Evolutionary conservation across 2,888 invertebrate genomes (phyloP).

Genomic region (Drosophila ezoana): DNA sequence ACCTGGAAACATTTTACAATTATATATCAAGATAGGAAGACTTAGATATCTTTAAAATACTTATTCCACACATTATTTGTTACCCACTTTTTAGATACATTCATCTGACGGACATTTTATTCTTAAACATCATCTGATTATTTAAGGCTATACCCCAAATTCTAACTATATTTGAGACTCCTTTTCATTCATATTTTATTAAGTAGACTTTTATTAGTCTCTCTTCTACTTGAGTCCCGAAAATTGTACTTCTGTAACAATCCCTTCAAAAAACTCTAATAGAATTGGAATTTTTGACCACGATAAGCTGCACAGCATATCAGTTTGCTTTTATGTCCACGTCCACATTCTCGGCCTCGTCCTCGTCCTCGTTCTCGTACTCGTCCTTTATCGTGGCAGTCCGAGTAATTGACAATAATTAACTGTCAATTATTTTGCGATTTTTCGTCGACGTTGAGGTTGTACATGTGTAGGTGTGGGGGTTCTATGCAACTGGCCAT

Average conservation of each 20-base stretch:
- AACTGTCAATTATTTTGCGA: conserved; percentile 81
- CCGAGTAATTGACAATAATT: conserved; percentile 82
- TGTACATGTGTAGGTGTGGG: conserved; percentile 29
- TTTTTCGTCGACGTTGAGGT: conserved; percentile 57
- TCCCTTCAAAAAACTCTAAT: not conserved
- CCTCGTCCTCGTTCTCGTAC: conserved; percentile 3
- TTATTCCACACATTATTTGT: no score
- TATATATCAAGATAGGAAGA: no score
- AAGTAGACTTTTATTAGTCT: no score
- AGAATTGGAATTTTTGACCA: not conserved
- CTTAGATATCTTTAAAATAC: no score
- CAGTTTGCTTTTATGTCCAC: conserved; percentile 17
- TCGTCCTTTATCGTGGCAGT: conserved; percentile 37
- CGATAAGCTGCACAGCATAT: conserved; percentile 26
- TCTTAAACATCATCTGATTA: no score
- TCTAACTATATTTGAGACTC: no score
- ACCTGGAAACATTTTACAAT: no score
- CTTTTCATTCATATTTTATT: no score
- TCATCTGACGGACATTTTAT: no score
- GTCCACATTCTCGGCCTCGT: conserved; percentile 2
- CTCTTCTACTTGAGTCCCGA: no score
- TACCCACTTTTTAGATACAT: no score
- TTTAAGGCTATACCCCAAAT: no score
- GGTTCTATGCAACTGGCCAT: conserved; percentile 1
- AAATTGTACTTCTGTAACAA: not conserved